Conservation (phyloP, 2,113 vertebrate species). For the Oreochromis niloticus region DNA sequence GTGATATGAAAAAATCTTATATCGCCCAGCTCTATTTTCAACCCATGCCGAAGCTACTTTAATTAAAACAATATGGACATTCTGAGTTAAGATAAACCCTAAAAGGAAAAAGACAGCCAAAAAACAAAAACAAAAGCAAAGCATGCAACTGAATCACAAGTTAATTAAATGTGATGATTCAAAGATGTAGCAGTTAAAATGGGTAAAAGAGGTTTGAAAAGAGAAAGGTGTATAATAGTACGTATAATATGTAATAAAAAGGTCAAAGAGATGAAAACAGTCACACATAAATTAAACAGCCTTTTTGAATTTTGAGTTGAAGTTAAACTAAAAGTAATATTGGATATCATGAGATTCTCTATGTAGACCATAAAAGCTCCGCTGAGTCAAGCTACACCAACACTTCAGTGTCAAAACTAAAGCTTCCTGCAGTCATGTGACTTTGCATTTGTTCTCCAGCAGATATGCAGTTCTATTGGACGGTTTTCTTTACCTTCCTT, state of each 20-base stretch:
- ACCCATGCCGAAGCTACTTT: neutral
- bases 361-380: rapidly evolving
- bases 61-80: neutral
- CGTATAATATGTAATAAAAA: neutral
- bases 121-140: neutral
- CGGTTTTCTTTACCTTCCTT: neutral
- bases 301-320: neutral
- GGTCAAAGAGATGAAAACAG: neutral
- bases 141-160: neutral
- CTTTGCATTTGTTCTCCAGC: neutral
- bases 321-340: neutral
- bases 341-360: neutral
- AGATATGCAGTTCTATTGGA: neutral
- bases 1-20: too few species aligned
- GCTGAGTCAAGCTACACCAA: neutral
- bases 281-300: neutral
- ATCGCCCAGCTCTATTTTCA: neutral
- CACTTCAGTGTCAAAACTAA: neutral
- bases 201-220: neutral
- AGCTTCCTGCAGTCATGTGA: neutral
- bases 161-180: neutral
- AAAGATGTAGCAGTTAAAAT: neutral
- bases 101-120: neutral
- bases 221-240: neutral
- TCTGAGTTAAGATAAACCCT: neutral